These are phyloP conservation scores for Ericerus pela DNA, from an alignment of 1,140 invertebrate genomes.

Conservation along the genomic window DNA sequence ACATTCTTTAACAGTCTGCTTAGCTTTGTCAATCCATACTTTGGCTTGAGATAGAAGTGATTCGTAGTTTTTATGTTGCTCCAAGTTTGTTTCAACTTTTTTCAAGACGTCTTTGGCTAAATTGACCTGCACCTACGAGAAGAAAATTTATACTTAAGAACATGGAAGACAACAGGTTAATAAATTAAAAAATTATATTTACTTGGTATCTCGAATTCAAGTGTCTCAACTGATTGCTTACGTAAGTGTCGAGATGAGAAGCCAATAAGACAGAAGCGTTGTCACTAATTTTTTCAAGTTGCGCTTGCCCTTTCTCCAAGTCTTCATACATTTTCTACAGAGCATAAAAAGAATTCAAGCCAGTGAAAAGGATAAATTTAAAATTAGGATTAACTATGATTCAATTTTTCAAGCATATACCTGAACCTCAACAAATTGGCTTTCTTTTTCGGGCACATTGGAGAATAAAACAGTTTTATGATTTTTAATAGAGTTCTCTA, in stretches of 20 bases:
- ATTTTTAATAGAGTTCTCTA: slow-evolving; percentile 79
- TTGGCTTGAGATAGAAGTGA: slow-evolving; percentile 61
- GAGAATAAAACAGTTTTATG: slow-evolving; percentile 71
- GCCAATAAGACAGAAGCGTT: slow-evolving; percentile 56
- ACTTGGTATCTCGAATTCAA: slow-evolving; percentile 78
- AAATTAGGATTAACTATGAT: neutral
- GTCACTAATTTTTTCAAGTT: slow-evolving; percentile 70
- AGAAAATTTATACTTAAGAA: slow-evolving; percentile 11
- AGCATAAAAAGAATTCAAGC: slow-evolving; percentile 16
- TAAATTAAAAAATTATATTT: neutral
- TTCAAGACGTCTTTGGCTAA: slow-evolving; percentile 83
- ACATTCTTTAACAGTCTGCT: slow-evolving; percentile 63
- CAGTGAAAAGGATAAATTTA: neutral
- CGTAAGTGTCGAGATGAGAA: slow-evolving; percentile 76
- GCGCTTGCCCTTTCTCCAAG: slow-evolving; percentile 60
- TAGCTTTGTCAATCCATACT: slow-evolving; percentile 76
- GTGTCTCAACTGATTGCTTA: slow-evolving; percentile 77
- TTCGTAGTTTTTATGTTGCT: slow-evolving; percentile 75
- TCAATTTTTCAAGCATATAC: slow-evolving; percentile 19
- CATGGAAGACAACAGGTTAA: neutral
- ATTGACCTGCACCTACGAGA: slow-evolving; percentile 62
- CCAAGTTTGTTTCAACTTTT: slow-evolving; percentile 77
- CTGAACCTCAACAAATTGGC: slow-evolving; percentile 63
- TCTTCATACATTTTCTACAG: slow-evolving; percentile 53
- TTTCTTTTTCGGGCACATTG: slow-evolving; percentile 67